These are phyloP conservation scores for Parotia lawesii DNA, from an alignment of 2,113 vertebrate genomes.

Conservation along the genomic window DNA sequence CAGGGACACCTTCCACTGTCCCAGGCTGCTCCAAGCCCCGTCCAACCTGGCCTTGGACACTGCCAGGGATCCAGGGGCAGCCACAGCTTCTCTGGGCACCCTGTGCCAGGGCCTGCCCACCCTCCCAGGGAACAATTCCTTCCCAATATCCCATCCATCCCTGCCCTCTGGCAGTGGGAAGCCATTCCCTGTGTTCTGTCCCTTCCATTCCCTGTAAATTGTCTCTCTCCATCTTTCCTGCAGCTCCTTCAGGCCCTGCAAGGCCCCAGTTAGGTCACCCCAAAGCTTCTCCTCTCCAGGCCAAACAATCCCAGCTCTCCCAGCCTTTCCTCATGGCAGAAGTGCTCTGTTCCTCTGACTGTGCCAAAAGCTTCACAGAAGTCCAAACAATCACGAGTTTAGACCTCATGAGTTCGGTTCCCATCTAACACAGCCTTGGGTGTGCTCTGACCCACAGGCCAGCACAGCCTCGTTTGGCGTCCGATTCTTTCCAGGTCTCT, in stretches of 20 bases:
- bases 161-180: background rate
- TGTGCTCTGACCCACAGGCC: background rate
- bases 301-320: background rate
- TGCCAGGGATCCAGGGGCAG: background rate
- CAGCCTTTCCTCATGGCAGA: background rate
- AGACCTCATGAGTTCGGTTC: background rate
- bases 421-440: background rate
- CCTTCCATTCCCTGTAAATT: background rate
- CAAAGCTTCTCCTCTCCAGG: background rate
- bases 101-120: background rate
- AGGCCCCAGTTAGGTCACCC: rapidly evolving
- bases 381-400: background rate
- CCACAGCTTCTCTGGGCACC: background rate
- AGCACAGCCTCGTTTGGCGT: background rate
- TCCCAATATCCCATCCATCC: rapidly evolving
- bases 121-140: background rate
- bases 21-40: background rate
- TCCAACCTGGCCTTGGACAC: background rate
- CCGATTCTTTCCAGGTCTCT: background rate
- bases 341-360: background rate
- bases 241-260: background rate
- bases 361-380: background rate
- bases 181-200: background rate
- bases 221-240: background rate
- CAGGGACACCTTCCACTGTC: background rate